These are phyloP conservation scores for Phaedon cochleariae DNA, from an alignment of 2,888 invertebrate species.

Conservation along the genomic window DNA sequence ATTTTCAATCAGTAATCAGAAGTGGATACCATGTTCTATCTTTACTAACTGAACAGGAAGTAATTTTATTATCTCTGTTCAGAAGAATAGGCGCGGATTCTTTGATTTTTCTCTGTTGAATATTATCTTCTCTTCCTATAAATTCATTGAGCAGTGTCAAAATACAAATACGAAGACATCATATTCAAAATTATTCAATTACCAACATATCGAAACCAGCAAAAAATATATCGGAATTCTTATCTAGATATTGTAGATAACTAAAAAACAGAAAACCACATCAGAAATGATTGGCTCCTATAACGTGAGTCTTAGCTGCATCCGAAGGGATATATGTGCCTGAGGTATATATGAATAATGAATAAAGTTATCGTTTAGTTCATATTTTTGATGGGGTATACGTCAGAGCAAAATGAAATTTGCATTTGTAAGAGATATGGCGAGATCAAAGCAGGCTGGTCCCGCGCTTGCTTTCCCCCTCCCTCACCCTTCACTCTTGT, in stretches of 20 bases:
- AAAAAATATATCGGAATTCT: no score
- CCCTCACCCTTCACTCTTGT: slow-evolving; percentile 40
- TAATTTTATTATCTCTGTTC: no score
- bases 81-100: no score
- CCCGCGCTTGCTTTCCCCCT: slow-evolving; percentile 48
- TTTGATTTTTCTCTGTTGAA: no score
- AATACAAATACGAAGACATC: no score
- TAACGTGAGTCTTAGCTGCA: slow-evolving; percentile 34
- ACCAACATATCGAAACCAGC: no score
- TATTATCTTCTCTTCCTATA: no score
- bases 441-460: slow-evolving; percentile 62
- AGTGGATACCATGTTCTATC: no score
- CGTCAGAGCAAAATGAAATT: slow-evolving; percentile 65
- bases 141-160: no score
- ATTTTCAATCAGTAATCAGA: no score
- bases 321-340: slow-evolving; percentile 48
- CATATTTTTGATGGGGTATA: slow-evolving; percentile 68
- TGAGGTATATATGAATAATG: slow-evolving; percentile 69
- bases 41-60: no score
- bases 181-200: no score
- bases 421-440: slow-evolving; percentile 66
- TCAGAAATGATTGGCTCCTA: slow-evolving; percentile 27
- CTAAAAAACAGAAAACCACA: not conserved
- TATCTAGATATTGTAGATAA: not conserved
- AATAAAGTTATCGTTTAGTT: slow-evolving; percentile 71